phyloP scores from a whole-genome alignment of 2,797 vertebrate species.

The Nannoperca obscura region DNA sequence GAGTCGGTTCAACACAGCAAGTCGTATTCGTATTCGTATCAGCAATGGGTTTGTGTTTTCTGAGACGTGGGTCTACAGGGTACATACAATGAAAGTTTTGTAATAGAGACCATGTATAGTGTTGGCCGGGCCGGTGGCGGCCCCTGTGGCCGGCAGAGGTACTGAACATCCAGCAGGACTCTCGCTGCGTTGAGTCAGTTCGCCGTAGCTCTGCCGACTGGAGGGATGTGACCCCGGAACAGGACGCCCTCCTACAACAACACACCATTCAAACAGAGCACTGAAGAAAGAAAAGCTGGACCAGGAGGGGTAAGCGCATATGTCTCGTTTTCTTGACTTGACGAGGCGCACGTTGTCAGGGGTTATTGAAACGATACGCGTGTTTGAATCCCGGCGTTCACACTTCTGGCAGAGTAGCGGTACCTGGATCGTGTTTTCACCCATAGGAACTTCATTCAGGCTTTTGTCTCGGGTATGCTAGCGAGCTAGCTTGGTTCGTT shows the following conservation, averaged over 20 bases:
- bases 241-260: slow-evolving; percentile 87
- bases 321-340: slow-evolving; percentile 10
- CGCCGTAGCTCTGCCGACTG: slow-evolving; percentile 80
- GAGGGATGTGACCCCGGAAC: slow-evolving; percentile 92
- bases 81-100: not conserved
- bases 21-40: not conserved
- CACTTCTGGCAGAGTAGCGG: slow-evolving; percentile 66
- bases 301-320: slow-evolving; percentile 87
- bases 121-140: slow-evolving; percentile 30
- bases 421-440: slow-evolving; percentile 82
- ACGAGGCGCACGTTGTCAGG: slow-evolving; percentile 11
- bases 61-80: not conserved
- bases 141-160: slow-evolving; percentile 58
- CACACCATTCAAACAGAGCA: slow-evolving; percentile 86
- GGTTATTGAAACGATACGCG: slow-evolving; percentile 6
- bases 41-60: not conserved
- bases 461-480: slow-evolving; percentile 87
- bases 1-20: not conserved
- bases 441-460: slow-evolving; percentile 88
- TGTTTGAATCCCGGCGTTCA: slow-evolving; percentile 49
- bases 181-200: slow-evolving; percentile 75
- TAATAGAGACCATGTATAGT: not conserved
- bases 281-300: slow-evolving; percentile 87
- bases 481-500: slow-evolving; percentile 73
- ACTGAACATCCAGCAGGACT: slow-evolving; percentile 62